These are phyloP conservation scores for Mus minutoides DNA, from an alignment of 2,797 vertebrate genomes.

Conservation along the genomic window DNA sequence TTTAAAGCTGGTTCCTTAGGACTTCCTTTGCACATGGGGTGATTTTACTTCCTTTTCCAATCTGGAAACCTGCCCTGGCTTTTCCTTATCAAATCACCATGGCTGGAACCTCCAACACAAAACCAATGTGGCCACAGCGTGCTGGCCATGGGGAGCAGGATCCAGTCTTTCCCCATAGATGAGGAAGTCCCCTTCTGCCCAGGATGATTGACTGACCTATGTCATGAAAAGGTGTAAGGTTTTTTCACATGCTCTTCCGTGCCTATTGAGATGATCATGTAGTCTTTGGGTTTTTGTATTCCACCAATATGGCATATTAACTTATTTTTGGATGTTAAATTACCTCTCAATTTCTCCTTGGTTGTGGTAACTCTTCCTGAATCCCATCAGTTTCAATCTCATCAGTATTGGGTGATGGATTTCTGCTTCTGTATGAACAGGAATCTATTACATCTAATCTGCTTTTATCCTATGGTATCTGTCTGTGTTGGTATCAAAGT, in stretches of 20 bases:
- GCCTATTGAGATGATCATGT: neutral
- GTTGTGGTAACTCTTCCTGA: neutral
- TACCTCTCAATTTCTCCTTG: conserved; percentile 20
- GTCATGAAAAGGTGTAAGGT: neutral
- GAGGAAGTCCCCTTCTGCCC: neutral
- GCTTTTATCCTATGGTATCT: neutral
- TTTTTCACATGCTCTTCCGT: conserved; percentile 6
- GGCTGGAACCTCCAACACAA: neutral
- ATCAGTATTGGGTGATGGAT: neutral
- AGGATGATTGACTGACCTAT: neutral
- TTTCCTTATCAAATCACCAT: neutral
- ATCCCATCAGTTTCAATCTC: neutral
- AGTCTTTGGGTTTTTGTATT: neutral
- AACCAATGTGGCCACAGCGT: neutral
- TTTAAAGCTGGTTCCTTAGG: neutral
- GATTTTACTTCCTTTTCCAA: neutral
- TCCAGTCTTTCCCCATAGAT: neutral
- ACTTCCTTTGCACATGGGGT: neutral
- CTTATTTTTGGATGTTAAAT: neutral
- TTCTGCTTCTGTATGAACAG: neutral
- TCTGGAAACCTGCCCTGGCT: neutral
- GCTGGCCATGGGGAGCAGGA: neutral
- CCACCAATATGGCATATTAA: neutral
- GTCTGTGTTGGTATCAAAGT: neutral
- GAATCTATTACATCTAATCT: neutral